Evolutionary conservation across 2,888 invertebrate genomes (phyloP), one percentile per base, ranked within the genome.

Genomic region (Bedellia somnulentella): DNA sequence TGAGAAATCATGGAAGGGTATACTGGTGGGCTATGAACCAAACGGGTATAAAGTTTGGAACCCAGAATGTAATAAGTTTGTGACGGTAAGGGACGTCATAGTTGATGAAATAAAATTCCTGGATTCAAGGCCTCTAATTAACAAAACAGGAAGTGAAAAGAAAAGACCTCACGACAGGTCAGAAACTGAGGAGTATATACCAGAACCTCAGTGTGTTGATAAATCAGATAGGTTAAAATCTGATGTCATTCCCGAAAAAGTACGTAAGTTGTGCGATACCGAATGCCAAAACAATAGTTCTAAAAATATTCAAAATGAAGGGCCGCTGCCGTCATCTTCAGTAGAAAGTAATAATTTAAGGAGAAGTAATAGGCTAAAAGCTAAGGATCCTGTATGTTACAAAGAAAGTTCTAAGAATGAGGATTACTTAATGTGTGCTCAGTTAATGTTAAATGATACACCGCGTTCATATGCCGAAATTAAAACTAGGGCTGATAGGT

Each of bases 21-120:
- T 49, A 34, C 30, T 56, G 12, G 42, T 47, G 13, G 50, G 46
- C 5, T 52, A 47, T 40, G 46, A 42, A 41, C 37, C 44, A 35
- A 54, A 51, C 37, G 50, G 49, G 6, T 56, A 57, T 42, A 49
- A 47, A 42, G 38, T 55, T 27, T 52, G 39, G 39, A 41, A 53
- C 34, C 31, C 40, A 15, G 41, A 50, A 41, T 35, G 30, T 35
- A 37, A 42, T 32, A 48, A 45, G 30, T 50, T 37, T 41, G 29
- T 44, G 9, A 36, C 40, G 29, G 52, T 42, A 9, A 42, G 54
- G 34, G 54, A 57, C 35, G 47, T 52, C 14, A 44, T 54, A 29
- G 37, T 52, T 18, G 54, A 55, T 37, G 57, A 52, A 37, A 41
- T 29, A 15, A 40, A 45, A 41, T 49, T 44, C 35, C 15, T 40